Evolutionary conservation across 2,797 vertebrate species (phyloP).

Genomic region (Denticeps clupeoides): DNA sequence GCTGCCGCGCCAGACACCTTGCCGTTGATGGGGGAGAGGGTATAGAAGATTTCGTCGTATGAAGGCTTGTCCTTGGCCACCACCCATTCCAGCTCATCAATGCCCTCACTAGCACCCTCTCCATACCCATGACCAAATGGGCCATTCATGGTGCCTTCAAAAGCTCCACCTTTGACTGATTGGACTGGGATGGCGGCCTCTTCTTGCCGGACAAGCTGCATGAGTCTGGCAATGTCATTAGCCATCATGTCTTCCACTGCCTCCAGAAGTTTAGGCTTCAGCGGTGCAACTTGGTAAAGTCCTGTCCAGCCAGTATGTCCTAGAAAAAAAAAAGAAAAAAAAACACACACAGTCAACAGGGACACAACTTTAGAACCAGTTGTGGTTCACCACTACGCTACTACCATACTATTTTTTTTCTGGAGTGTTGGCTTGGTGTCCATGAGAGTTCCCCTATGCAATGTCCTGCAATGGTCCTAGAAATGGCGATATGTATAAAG

Average conservation of each 20-base stretch:
- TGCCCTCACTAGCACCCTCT: conserved; percentile 65
- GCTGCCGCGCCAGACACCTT: conserved; percentile 64
- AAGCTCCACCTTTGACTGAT: conserved; percentile 62
- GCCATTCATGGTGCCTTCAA: conserved; percentile 66
- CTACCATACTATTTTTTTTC: too few relatives aligned
- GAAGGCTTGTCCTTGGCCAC: conserved; percentile 66
- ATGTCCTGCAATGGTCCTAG: too few relatives aligned
- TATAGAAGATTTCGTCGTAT: conserved; percentile 73
- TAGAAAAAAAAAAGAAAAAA: conserved; percentile 47
- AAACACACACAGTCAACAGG: conserved; percentile 1
- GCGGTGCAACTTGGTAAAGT: conserved; percentile 62
- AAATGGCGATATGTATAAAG: too few relatives aligned
- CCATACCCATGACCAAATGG: conserved; percentile 69
- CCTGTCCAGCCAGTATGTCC: conserved; percentile 57
- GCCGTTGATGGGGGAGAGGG: conserved; percentile 62
- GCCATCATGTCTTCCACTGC: conserved; percentile 66
- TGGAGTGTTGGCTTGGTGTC: too few relatives aligned
- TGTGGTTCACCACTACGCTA: too few relatives aligned
- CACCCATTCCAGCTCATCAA: conserved; percentile 67
- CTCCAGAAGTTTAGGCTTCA: conserved; percentile 64
- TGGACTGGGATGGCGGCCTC: conserved; percentile 62
- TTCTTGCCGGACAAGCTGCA: conserved; percentile 65
- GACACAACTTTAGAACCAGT: conserved; percentile 40
- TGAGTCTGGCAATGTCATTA: conserved; percentile 64
- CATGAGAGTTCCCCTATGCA: too few relatives aligned